Conservation (phyloP, 2,888 invertebrate species). For the Plagodis dolabraria region DNA sequence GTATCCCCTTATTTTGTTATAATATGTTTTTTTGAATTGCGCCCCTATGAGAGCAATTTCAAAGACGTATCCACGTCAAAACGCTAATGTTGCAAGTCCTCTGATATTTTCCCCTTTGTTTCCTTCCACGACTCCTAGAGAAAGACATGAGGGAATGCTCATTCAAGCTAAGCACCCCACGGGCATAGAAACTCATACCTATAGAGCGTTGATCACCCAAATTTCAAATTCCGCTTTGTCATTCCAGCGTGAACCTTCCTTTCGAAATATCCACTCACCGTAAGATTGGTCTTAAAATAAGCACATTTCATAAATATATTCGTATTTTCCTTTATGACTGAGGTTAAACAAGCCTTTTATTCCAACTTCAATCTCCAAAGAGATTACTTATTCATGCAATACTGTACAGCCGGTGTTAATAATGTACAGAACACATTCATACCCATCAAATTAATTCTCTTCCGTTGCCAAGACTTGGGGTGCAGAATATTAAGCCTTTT, state of each 20-base stretch:
- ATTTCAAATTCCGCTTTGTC: not conserved
- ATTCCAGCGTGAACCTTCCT: not conserved
- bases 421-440: conserved; percentile 29
- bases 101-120: no score
- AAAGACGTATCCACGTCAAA: no score
- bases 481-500: conserved; percentile 22
- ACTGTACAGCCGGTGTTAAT: conserved; percentile 28
- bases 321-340: conserved; percentile 24
- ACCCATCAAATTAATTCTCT: conserved; percentile 33
- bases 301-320: conserved; percentile 3
- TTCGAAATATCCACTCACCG: not conserved
- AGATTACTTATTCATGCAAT: conserved; percentile 31
- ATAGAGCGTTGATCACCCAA: not conserved
- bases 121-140: no score
- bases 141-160: no score
- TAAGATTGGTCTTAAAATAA: not conserved
- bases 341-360: conserved; percentile 20
- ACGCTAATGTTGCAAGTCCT: no score
- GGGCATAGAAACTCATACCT: no score
- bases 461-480: conserved; percentile 24
- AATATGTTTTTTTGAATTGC: no score
- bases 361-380: conserved; percentile 28
- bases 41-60: no score
- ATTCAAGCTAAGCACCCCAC: no score
- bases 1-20: no score